These are phyloP conservation scores for Adineta ricciae DNA, from an alignment of 2,888 invertebrate genomes.

Conservation along the genomic window DNA sequence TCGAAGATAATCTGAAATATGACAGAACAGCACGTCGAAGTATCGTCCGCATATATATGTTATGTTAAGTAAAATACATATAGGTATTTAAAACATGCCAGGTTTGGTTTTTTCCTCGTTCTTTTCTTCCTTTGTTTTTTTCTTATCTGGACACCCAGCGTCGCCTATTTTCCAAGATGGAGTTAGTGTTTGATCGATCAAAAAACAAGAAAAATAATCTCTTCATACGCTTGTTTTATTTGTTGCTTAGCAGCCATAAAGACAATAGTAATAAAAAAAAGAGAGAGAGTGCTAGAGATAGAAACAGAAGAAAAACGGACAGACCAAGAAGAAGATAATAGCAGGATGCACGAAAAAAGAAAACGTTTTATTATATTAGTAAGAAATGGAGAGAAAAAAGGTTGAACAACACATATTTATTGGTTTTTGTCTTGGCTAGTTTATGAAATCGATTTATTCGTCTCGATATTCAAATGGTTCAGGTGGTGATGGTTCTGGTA, in stretches of 20 bases:
- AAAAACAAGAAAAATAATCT: background rate
- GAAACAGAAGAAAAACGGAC: background rate
- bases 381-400: background rate
- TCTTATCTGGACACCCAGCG: background rate
- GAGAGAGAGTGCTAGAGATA: background rate
- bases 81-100: too few relatives aligned
- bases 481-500: constrained; percentile 77
- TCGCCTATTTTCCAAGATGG: background rate
- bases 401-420: background rate
- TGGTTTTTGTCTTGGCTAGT: background rate
- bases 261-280: background rate
- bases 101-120: background rate
- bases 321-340: background rate
- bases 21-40: background rate
- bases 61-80: too few relatives aligned
- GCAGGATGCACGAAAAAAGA: background rate
- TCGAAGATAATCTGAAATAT: background rate
- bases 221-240: background rate
- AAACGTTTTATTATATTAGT: background rate
- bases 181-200: background rate
- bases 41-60: too few relatives aligned
- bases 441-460: constrained; percentile 36
- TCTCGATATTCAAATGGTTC: constrained; percentile 93
- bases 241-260: background rate
- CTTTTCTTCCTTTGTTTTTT: background rate